These are phyloP conservation scores for Thumatha senex DNA, from an alignment of 2,888 invertebrate species.

Conservation along the genomic window DNA sequence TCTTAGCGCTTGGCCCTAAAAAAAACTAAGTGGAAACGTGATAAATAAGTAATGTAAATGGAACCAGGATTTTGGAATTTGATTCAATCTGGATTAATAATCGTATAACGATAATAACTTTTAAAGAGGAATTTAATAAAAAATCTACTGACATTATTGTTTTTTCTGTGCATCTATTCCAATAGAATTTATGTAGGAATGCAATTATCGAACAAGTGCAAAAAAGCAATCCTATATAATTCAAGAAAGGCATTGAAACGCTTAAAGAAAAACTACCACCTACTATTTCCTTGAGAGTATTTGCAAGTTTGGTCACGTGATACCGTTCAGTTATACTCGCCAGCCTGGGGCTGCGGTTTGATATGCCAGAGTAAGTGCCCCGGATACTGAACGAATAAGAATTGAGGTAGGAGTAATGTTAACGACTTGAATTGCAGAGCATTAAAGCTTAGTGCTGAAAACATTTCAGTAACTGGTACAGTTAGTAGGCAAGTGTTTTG, in stretches of 20 bases:
- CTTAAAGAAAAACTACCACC: constrained; percentile 28
- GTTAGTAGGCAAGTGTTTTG: neutral
- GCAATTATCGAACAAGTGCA: no score
- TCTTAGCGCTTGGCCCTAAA: no score
- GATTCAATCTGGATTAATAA: no score
- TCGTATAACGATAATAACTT: no score
- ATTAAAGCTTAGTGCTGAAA: neutral
- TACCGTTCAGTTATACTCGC: constrained; percentile 60
- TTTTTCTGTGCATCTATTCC: no score
- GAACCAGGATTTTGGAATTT: no score
- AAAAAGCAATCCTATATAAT: no score
- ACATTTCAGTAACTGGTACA: neutral
- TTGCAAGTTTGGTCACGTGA: constrained; percentile 60
- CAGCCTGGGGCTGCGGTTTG: constrained; percentile 46
- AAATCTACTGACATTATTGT: no score
- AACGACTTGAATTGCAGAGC: constrained; percentile 4
- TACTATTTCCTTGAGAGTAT: constrained; percentile 32
- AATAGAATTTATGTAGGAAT: no score
- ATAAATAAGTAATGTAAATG: no score
- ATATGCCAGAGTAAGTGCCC: constrained; percentile 38
- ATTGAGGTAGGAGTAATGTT: constrained; percentile 9
- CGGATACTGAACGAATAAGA: constrained; percentile 28
- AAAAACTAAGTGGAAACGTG: no score
- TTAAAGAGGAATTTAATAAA: no score
- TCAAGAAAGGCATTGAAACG: constrained; percentile 14